Evolutionary conservation across 2,797 vertebrate species (phyloP).

Genomic region (Sebastes hubbsi): DNA sequence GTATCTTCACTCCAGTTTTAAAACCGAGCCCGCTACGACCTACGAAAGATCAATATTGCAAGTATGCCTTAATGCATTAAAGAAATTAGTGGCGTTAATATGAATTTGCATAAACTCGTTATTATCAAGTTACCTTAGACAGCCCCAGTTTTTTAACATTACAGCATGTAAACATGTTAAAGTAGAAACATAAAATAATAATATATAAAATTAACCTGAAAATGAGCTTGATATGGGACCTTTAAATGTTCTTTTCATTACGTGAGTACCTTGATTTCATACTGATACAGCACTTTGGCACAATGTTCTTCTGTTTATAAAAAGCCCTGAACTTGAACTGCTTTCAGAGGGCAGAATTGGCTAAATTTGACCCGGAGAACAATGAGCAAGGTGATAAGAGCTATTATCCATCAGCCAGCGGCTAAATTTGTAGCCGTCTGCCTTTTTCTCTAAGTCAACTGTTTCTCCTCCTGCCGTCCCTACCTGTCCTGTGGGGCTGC

Average conservation of each 20-base stretch:
- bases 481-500: slow-evolving; percentile 87
- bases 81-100: too few species aligned
- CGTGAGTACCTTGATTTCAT: neutral
- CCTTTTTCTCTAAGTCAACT: neutral
- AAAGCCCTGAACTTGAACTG: neutral
- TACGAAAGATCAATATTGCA: too few species aligned
- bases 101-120: too few species aligned
- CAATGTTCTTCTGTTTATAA: neutral
- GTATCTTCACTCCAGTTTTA: too few species aligned
- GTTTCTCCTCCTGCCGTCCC: neutral
- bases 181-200: too few species aligned
- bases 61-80: too few species aligned
- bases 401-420: neutral
- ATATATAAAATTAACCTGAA: neutral
- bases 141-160: too few species aligned
- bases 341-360: neutral
- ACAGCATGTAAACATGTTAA: too few species aligned
- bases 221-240: neutral
- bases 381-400: neutral
- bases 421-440: neutral
- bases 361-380: slow-evolving; percentile 3
- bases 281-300: neutral
- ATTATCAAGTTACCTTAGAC: too few species aligned
- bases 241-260: neutral
- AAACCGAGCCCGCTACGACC: too few species aligned